Conservation (phyloP, 1,140 invertebrate genomes). For the Psilanteris sp. region DNA sequence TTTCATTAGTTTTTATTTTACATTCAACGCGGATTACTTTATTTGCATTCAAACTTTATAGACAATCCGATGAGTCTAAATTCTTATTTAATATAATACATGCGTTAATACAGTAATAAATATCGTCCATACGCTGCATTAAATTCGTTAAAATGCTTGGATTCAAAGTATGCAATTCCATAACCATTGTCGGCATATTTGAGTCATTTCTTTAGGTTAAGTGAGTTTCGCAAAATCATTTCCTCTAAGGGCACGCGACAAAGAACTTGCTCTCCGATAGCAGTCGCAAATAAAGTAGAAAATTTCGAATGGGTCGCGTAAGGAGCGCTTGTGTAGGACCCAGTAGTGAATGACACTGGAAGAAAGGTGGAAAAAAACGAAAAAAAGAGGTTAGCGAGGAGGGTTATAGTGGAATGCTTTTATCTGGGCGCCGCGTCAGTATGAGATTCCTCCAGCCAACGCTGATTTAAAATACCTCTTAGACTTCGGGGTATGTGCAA, state of each 20-base stretch:
- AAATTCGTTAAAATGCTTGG: conserved; percentile 50
- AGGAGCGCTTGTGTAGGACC: conserved; percentile 33
- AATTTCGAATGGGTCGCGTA: conserved; percentile 52
- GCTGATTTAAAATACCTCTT: conserved; percentile 79
- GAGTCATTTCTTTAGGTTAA: conserved; percentile 39
- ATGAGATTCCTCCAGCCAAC: conserved; percentile 78
- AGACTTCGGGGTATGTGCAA: conserved; percentile 57
- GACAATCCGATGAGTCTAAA: too few species aligned
- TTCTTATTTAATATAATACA: too few species aligned
- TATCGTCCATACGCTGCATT: conserved; percentile 5
- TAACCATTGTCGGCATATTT: conserved; percentile 50
- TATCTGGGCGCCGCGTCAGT: conserved; percentile 76
- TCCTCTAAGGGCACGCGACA: conserved; percentile 50
- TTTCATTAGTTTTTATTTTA: too few species aligned
- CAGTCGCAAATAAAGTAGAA: conserved; percentile 58
- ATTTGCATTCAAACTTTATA: too few species aligned
- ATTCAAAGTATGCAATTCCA: conserved; percentile 39
- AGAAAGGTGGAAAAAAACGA: conserved; percentile 39
- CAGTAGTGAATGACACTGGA: conserved; percentile 58
- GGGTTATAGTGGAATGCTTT: conserved; percentile 74
- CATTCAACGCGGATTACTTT: too few species aligned
- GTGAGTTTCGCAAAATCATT: conserved; percentile 48
- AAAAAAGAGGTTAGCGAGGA: conserved; percentile 34
- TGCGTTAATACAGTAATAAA: too few species aligned
- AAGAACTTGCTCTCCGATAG: conserved; percentile 51